Percentiles rank a stretch among this genome's conserved stretches.
These are phyloP conservation scores for Tetrapedia diversipes DNA, from an alignment of 2,888 invertebrate genomes.

Conservation along the genomic window DNA sequence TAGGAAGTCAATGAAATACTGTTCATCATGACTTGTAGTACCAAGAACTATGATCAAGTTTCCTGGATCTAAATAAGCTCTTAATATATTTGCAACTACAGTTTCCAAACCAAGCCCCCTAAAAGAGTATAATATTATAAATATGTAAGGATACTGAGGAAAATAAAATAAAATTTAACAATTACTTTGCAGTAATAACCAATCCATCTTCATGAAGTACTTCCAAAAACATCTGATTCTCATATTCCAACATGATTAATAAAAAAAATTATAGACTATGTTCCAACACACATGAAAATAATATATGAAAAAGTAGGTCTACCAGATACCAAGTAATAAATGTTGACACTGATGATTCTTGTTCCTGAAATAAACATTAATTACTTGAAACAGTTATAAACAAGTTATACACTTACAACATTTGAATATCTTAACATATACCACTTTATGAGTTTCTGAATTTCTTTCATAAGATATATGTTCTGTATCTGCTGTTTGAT, in stretches of 20 bases:
- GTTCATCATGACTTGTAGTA: constrained; percentile 91
- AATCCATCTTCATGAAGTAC: constrained; percentile 94
- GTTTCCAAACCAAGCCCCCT: constrained; percentile 92
- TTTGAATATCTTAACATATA: constrained; percentile 36
- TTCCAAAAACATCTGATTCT: constrained; percentile 96
- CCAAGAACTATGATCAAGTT: constrained; percentile 95
- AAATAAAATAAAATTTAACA: constrained; percentile 49
- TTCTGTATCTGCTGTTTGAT: constrained; percentile 66
- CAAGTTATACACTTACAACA: background rate
- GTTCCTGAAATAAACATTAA: constrained; percentile 69
- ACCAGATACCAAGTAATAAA: constrained; percentile 78
- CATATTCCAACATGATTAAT: constrained; percentile 90
- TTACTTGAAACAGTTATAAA: background rate
- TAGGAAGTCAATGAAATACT: constrained; percentile 90
- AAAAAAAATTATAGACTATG: constrained; percentile 7
- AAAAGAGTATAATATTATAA: constrained; percentile 50
- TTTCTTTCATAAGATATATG: constrained; percentile 66
- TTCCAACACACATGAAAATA: constrained; percentile 68
- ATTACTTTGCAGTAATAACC: constrained; percentile 92
- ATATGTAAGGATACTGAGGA: constrained; percentile 4
- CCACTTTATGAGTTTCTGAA: constrained; percentile 58
- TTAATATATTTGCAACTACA: constrained; percentile 91
- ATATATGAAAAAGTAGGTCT: constrained; percentile 78
- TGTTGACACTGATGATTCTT: constrained; percentile 73
- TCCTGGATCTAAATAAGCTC: constrained; percentile 93